Percentiles rank a stretch among this genome's conserved stretches.
Evolutionary conservation across 1,140 invertebrate genomes (phyloP).

Genomic region (Hesperophylax magnus): DNA sequence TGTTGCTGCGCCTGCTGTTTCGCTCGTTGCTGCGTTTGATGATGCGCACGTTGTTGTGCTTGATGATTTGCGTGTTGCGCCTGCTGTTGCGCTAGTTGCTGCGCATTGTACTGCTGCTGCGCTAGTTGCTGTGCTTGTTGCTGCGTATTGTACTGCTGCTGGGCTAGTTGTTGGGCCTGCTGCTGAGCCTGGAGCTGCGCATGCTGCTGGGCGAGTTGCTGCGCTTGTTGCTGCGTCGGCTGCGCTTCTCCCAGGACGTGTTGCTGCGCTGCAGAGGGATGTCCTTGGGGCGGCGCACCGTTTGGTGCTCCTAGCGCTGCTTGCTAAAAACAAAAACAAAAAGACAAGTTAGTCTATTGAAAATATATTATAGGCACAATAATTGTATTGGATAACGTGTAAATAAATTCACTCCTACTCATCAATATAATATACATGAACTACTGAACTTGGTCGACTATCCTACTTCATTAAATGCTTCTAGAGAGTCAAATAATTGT

Average conservation of each 20-base stretch:
- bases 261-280: conserved; percentile 11
- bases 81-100: neutral
- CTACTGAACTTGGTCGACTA: too few relatives aligned
- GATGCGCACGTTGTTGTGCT: neutral
- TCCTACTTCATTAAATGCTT: too few relatives aligned
- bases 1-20: conserved; percentile 1
- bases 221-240: too few relatives aligned
- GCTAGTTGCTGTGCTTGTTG: neutral
- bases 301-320: conserved; percentile 50
- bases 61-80: neutral
- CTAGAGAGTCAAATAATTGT: too few relatives aligned
- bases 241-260: neutral
- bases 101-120: neutral
- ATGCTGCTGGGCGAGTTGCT: too few relatives aligned
- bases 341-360: conserved; percentile 15
- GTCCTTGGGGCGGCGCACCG: conserved; percentile 47
- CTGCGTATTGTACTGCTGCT: conserved; percentile 8
- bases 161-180: neutral
- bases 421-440: too few relatives aligned
- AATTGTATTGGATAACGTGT: too few relatives aligned
- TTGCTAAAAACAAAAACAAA: conserved; percentile 43
- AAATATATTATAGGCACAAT: neutral
- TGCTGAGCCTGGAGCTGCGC: neutral
- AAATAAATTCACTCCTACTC: too few relatives aligned
- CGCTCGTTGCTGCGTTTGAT: neutral